Evolutionary conservation across 1,140 invertebrate species (phyloP), one percentile per base, ranked within the genome.

Genomic region (Globodera ellingtonae): DNA sequence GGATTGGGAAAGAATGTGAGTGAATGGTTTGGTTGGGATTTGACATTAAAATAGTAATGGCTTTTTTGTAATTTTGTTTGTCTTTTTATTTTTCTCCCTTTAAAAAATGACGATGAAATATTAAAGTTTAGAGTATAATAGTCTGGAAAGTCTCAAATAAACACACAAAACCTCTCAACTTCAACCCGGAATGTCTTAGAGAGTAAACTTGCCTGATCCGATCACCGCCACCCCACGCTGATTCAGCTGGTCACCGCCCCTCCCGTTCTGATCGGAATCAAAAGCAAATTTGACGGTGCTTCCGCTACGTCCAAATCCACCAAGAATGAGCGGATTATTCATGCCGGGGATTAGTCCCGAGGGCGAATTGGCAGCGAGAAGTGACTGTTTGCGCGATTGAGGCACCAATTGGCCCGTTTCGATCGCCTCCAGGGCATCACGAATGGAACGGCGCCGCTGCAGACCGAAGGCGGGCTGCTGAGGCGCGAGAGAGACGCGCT

Each of bases 331-430:
- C 72, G 46, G n/a, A 46, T 18, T 44, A 62, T 24, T 50, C 35
- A 35, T 18, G 74, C 15, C 7, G 4, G 50, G 18, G 50, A 48
- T 59, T 15, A 47, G 46, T 52, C 46, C n/a, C 13, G n/a, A 2
- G 15, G 69, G 50, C 24, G 70, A 75, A 65, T 73, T 62, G 44
- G 78, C 78, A 48, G 78, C 69, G 52, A 80, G 67, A 59, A 80
- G 70, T n/a, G 72, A 77, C 66, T 56, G 73, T 6, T 66, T 24
- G 18, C 72, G 72, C 66, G 79, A 72, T 6, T 70, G 79, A 8
- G 65, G 65, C 8, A 77, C 56, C 71, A 80, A 67, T 75, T 79
- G 70, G 8, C 79, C 79, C 35, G 50, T 73, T 35, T 80, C 79
- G n/a, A 80, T 80, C 35, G 73, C 69, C 52, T 59, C n/a, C 21